Evolutionary conservation across 2,797 vertebrate species (phyloP).

Genomic region (Cuniculus paca): DNA sequence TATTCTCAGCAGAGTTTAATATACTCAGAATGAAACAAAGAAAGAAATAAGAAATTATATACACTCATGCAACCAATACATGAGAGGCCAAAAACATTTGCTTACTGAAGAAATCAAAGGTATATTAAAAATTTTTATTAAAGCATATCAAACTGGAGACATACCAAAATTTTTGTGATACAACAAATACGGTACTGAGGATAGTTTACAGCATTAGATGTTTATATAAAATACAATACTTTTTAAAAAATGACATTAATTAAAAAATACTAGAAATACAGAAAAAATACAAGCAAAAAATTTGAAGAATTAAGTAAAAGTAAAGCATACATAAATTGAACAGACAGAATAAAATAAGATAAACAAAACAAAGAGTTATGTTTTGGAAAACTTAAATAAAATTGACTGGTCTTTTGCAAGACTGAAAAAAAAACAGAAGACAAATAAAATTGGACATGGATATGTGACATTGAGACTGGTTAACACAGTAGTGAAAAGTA

Average conservation of each 20-base stretch:
- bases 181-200: background rate
- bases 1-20: too few relatives aligned
- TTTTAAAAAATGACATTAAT: too few relatives aligned
- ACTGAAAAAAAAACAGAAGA: background rate
- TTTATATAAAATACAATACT: background rate
- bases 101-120: too few relatives aligned
- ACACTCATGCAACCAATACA: too few relatives aligned
- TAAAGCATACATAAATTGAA: background rate
- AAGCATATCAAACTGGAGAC: background rate
- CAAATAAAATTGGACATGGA: background rate
- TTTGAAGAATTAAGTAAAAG: background rate
- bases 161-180: background rate
- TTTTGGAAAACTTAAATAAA: background rate
- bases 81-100: too few relatives aligned
- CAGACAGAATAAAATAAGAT: background rate
- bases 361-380: background rate
- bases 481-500: background rate
- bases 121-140: too few relatives aligned
- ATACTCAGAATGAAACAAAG: too few relatives aligned
- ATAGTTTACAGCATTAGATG: background rate
- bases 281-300: too few relatives aligned
- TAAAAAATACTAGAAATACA: too few relatives aligned
- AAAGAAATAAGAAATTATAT: too few relatives aligned
- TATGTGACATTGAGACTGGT: background rate
- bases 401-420: too few relatives aligned